These are phyloP conservation scores for Rotaria macrura DNA, from an alignment of 2,888 invertebrate species.

Conservation along the genomic window DNA sequence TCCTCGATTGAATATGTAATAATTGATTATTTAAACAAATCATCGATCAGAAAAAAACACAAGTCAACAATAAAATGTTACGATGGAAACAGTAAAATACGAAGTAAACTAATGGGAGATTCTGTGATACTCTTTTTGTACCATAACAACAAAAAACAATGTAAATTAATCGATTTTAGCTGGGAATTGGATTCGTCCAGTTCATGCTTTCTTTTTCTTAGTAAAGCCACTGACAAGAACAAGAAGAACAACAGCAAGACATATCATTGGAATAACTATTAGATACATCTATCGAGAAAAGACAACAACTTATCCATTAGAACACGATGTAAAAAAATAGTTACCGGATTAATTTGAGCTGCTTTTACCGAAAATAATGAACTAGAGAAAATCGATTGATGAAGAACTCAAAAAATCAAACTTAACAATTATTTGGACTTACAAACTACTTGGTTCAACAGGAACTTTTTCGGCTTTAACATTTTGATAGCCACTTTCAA, in stretches of 20 bases:
- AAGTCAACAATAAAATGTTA: too few species aligned
- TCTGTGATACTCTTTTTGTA: too few species aligned
- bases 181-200: neutral
- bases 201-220: neutral
- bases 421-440: neutral
- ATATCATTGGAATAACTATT: neutral
- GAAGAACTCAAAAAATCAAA: too few species aligned
- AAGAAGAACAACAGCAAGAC: neutral
- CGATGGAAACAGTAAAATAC: too few species aligned
- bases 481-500: constrained; percentile 21
- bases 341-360: neutral
- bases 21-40: neutral
- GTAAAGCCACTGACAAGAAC: neutral
- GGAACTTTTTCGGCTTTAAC: constrained; percentile 24
- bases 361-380: neutral
- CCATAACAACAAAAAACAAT: neutral
- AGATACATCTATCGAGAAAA: neutral
- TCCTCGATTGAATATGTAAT: neutral
- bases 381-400: neutral
- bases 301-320: too few species aligned
- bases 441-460: constrained; percentile 11
- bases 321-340: neutral
- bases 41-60: neutral
- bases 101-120: too few species aligned
- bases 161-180: neutral